Percentiles rank a stretch among this genome's conserved stretches.
phyloP scores from a whole-genome alignment of 2,113 vertebrate species.

The Chaetops frenatus region DNA sequence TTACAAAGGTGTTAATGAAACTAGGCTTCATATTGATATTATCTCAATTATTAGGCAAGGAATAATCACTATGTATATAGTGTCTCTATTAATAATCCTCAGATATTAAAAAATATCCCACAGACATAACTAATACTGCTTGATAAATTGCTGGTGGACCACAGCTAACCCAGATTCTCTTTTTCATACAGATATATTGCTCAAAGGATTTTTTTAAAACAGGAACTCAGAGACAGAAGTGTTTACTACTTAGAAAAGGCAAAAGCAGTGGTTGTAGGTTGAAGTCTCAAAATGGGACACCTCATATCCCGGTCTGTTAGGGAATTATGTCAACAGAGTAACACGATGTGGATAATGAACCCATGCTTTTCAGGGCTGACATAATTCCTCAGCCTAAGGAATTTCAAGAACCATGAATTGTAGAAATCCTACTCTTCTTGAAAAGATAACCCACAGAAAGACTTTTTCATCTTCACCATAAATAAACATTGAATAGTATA shows the following conservation, averaged over 20 bases:
- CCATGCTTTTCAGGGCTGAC: constrained; percentile 30
- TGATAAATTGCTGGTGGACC: constrained; percentile 20
- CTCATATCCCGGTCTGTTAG: constrained; percentile 17
- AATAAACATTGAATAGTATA: neutral
- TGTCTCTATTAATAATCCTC: constrained; percentile 36
- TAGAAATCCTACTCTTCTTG: neutral
- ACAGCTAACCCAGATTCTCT: neutral
- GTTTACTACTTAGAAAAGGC: neutral
- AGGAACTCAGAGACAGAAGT: neutral
- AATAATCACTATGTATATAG: constrained; percentile 18
- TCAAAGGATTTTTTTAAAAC: neutral
- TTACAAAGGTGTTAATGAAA: constrained; percentile 34
- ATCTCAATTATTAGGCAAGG: constrained; percentile 42
- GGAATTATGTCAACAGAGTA: constrained; percentile 48
- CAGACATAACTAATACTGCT: constrained; percentile 7
- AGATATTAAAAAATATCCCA: constrained; percentile 57
- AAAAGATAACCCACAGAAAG: neutral
- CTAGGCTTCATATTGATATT: neutral
- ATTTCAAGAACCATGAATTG: neutral
- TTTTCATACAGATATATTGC: neutral
- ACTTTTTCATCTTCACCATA: neutral
- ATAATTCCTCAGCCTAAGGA: constrained; percentile 20
- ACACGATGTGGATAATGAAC: constrained; percentile 37
- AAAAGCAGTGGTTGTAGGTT: neutral
- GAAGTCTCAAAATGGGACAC: constrained; percentile 40